A percentile compares a stretch with the other conserved stretches of the same genome.
Evolutionary conservation across 1,140 invertebrate genomes (phyloP).

Genomic region (Drosophila rhopaloa): DNA sequence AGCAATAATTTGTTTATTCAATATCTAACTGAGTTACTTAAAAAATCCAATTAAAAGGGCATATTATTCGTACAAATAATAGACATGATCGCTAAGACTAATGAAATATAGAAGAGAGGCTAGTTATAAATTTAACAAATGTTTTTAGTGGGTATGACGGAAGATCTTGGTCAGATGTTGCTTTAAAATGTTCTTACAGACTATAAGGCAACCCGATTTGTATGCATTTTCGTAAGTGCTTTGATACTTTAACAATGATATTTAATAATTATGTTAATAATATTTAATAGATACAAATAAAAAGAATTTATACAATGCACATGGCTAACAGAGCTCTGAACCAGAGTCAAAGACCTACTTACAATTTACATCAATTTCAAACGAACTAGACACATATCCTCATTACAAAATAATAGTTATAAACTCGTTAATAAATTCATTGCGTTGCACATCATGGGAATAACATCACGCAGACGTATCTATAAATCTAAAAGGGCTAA

Average conservation of each 20-base stretch:
- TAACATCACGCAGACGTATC: constrained; percentile 55
- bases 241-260: constrained; percentile 53
- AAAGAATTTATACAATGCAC: constrained; percentile 73
- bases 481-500: constrained; percentile 26
- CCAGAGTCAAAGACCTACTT: constrained; percentile 57
- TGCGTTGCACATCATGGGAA: constrained; percentile 70
- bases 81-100: constrained; percentile 59
- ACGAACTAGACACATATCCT: constrained; percentile 61
- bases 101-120: constrained; percentile 56
- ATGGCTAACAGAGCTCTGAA: constrained; percentile 41
- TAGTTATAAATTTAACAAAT: constrained; percentile 14
- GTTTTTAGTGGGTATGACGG: constrained; percentile 35
- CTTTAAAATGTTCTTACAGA: constrained; percentile 62
- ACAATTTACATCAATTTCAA: constrained; percentile 72
- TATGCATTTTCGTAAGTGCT: constrained; percentile 7
- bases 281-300: constrained; percentile 59
- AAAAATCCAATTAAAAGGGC: constrained; percentile 62
- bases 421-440: constrained; percentile 84
- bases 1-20: constrained; percentile 77
- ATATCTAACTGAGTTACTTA: constrained; percentile 70
- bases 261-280: constrained; percentile 40
- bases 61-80: constrained; percentile 54
- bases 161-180: constrained; percentile 54
- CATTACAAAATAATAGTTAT: constrained; percentile 71
- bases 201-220: constrained; percentile 78